Base-by-base conservation (phyloP, 2,888 invertebrate genomes). In the Sinotaia quadrata region DNA sequence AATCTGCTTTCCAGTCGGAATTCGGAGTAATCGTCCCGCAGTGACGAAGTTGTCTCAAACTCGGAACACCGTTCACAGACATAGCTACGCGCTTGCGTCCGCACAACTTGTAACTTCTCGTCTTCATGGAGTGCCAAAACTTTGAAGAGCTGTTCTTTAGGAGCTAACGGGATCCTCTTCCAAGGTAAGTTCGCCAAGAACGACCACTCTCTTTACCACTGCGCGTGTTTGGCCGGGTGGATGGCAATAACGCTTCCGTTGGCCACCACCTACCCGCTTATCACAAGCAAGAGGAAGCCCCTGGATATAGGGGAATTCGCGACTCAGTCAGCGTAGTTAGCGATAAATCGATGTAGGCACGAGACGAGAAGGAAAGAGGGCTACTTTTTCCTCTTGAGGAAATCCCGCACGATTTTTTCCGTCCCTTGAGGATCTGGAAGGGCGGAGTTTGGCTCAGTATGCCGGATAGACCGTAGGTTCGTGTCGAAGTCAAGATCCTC, bases 201-300 rank as follows among this genome's bases (percentile, higher is more conserved):
- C 27, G 54, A 54, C 29, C 24, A 54, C 54, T 24, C 54, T 29
- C 54, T 29, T 54, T 29, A 29, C 54, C n/a, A 18, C 5, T 29
- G 27, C 31, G 54, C 29, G 10, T 54, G 54, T 54, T 54, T 54
- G 54, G 54, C 54, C 54, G 54, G 54, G 54, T 54, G 54, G 54
- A 54, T 54, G 31, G 54, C 24, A 29, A 51, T 29, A 54, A n/a
- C 21, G 54, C 31, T 54, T 54, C 54, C 54, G 54, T 54, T 24
- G 54, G 27, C 54, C 54, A 27, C 54, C 54, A 27, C 54, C 54
- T 54, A 54, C 54, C 54, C 54, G 54, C 54, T 54, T 54, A 29
- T 54, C 54, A 24, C 27, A 31, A 21, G 54, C 27, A 10, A 31
- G 18, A n/a, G 54, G 54, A 10, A 18, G 54, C 24, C 27, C 54